Evolutionary conservation across 2,797 vertebrate species (phyloP).

Genomic region (Tenualosa thibaudeaui): DNA sequence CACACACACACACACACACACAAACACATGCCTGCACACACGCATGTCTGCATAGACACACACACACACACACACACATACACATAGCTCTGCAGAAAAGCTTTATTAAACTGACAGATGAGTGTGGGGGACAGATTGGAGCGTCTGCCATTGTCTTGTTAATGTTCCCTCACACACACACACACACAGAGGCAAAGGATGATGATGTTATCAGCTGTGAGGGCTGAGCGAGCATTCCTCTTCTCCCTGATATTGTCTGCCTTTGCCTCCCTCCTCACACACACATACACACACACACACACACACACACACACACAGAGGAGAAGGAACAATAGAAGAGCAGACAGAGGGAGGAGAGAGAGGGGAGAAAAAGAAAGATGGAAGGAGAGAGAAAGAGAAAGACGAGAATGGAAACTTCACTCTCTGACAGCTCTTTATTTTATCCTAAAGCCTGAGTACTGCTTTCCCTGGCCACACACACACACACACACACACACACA

Average conservation of each 20-base stretch:
- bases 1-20: not conserved
- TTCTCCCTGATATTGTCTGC: constrained; percentile 36
- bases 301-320: not conserved
- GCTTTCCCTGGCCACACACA: constrained; percentile 27
- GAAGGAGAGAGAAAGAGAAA: not conserved
- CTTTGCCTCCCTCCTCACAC: not conserved
- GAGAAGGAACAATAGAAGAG: not conserved
- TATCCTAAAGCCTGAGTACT: constrained; percentile 28
- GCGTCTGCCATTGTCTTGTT: constrained; percentile 42
- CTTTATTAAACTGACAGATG: constrained; percentile 42
- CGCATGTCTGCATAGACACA: not conserved
- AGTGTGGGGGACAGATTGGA: constrained; percentile 14
- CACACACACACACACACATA: constrained; percentile 13
- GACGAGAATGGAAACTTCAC: constrained; percentile 26
- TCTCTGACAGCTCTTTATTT: constrained; percentile 47
- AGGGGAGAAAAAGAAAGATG: not conserved
- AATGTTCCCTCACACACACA: constrained; percentile 32
- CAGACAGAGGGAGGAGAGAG: not conserved
- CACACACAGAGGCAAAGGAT: constrained; percentile 33
- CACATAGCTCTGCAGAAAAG: constrained; percentile 22
- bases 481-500: not conserved
- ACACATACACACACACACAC: not conserved
- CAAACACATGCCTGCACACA: not conserved
- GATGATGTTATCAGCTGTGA: constrained; percentile 47
- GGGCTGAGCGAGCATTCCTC: constrained; percentile 47